Base-by-base conservation (phyloP, 2,888 invertebrate genomes). In the Heteromyza rotundicornis region DNA sequence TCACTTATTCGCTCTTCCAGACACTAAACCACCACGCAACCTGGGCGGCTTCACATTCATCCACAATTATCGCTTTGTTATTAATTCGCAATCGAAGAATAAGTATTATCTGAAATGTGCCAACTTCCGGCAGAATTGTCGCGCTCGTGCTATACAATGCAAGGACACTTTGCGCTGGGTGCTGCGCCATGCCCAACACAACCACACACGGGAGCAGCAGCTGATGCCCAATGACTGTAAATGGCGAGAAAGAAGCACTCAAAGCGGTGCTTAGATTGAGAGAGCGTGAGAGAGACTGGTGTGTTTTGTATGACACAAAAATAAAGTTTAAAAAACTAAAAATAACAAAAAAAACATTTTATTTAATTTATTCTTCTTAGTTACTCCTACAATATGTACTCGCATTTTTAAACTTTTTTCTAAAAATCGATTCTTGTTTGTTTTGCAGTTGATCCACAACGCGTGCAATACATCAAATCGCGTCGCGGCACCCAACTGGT, bases 21-120 rank as follows among this genome's bases (percentile, higher is more conserved):
- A n/a, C n/a, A n/a, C n/a, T n/a, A n/a, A n/a, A n/a, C n/a, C n/a
- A n/a, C n/a, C n/a, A n/a, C n/a, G n/a, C n/a, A n/a, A n/a, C n/a
- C n/a, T n/a, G 22, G 51, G 58, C 19, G 68, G 68, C 19, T 66
- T 68, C 53, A 64, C 71, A 16, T 56, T 76, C 3, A 79, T 79
- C 53, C 69, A 76, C 61, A 76, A 73, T 32, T 76, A 72, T 65
- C 81, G 81, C 17, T 83, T 78, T 67, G 80, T 83, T 27, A 79
- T 81, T 60, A 77, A 80, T 47, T 82, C 79, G 7, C 81, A 81
- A 69, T 77, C 80, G 17, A 60, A 66, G 19, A 68, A 75, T 14
- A 78, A 79, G 1, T 74, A 73, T 54, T 83, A 83, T 64, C 69
- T 83, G 0, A 83, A 82, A 68, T 83, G 83, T 69, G 75, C 81